These are phyloP conservation scores for human DNA, from an alignment of 2,113 vertebrate species.

Conservation along the genomic window GRCh38 chr7:142247501-142248000, in stretches of 20 bases:
- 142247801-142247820: neutral
- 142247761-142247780: neutral
- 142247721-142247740: neutral
- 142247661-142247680: conserved; percentile 56
- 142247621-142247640: neutral
- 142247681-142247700: neutral
- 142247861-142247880: neutral
- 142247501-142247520: accelerated
- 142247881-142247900: neutral
- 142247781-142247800: neutral
- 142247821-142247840: neutral
- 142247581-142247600: neutral
- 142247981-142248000: neutral
- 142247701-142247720: neutral
- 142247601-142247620: accelerated
- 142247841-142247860: neutral
- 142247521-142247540: neutral
- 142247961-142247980: neutral
- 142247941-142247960: neutral
- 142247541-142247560: accelerated
- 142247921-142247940: neutral
- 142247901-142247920: neutral
- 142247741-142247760: neutral
- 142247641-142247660: neutral
- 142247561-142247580: neutral